These are phyloP conservation scores for Nemurella pictetii DNA, from an alignment of 2,888 invertebrate genomes.

Conservation along the genomic window DNA sequence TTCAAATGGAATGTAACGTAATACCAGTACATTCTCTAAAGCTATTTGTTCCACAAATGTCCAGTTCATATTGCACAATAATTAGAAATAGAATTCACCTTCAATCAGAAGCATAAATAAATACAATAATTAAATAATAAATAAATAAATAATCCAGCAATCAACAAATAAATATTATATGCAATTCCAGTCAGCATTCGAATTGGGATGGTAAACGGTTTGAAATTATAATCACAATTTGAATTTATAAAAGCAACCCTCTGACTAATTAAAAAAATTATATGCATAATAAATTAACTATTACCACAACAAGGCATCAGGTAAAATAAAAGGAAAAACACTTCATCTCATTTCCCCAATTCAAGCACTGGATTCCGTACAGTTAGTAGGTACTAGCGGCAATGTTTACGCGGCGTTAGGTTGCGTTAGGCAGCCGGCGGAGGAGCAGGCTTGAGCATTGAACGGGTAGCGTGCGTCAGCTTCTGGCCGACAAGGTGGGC, in stretches of 20 bases:
- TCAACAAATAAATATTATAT: constrained; percentile 28
- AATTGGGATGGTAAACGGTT: too few relatives aligned
- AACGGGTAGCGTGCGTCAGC: constrained; percentile 63
- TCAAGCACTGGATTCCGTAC: too few relatives aligned
- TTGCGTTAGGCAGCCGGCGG: background rate
- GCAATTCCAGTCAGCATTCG: background rate
- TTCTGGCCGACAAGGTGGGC: constrained; percentile 83
- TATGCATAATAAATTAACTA: too few relatives aligned
- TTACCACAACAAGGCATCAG: too few relatives aligned
- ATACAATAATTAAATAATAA: constrained; percentile 33
- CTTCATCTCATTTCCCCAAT: too few relatives aligned
- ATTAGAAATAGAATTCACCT: constrained; percentile 45
- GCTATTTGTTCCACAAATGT: background rate
- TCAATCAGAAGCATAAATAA: background rate
- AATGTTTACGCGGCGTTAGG: too few relatives aligned
- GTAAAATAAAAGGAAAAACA: too few relatives aligned
- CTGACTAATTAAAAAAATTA: too few relatives aligned
- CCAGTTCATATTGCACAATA: background rate
- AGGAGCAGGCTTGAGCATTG: constrained; percentile 62
- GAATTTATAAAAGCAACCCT: too few relatives aligned
- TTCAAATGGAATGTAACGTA: background rate
- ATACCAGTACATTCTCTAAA: background rate
- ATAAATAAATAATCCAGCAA: constrained; percentile 27
- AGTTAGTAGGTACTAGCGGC: too few relatives aligned
- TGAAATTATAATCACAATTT: too few relatives aligned